Conservation (phyloP, 1,140 invertebrate genomes). For the Asbolus verrucosus region DNA sequence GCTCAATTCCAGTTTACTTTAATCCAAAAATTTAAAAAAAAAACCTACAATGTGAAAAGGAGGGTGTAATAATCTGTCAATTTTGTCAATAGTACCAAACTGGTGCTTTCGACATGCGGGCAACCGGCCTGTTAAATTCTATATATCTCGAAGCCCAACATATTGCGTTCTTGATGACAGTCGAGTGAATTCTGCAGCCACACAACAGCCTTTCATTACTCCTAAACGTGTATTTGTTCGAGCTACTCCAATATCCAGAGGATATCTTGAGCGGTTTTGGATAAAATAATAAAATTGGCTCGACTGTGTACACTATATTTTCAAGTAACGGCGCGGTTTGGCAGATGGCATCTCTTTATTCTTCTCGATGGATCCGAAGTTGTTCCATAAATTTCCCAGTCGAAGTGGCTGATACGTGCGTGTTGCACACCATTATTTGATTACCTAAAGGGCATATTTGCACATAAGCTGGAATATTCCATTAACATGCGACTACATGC, state of each 20-base stretch:
- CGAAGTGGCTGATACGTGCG: constrained; percentile 22
- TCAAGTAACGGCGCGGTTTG: constrained; percentile 1
- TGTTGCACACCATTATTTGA: constrained; percentile 29
- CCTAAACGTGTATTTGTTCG: constrained; percentile 25
- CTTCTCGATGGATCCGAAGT: background rate
- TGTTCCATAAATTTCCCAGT: constrained; percentile 21
- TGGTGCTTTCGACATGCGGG: too few relatives aligned
- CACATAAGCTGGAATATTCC: constrained; percentile 10
- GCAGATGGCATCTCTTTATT: background rate
- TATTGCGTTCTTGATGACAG: background rate
- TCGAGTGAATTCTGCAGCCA: background rate
- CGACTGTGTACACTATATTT: constrained; percentile 13
- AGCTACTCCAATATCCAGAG: constrained; percentile 17
- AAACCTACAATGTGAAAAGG: too few relatives aligned
- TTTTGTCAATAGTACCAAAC: too few relatives aligned
- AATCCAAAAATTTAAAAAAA: too few relatives aligned
- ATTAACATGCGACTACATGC: constrained; percentile 13
- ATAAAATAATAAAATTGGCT: constrained; percentile 27
- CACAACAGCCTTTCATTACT: constrained; percentile 4
- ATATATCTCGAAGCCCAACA: background rate
- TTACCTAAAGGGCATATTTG: constrained; percentile 36
- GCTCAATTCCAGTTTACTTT: too few relatives aligned
- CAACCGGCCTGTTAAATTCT: too few relatives aligned
- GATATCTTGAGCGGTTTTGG: constrained; percentile 1
- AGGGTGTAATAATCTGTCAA: too few relatives aligned